A percentile compares a stretch with the other conserved stretches of the same genome.
Evolutionary conservation across 2,113 vertebrate genomes (phyloP).

Genomic region (Myrmophylax atrothorax): DNA sequence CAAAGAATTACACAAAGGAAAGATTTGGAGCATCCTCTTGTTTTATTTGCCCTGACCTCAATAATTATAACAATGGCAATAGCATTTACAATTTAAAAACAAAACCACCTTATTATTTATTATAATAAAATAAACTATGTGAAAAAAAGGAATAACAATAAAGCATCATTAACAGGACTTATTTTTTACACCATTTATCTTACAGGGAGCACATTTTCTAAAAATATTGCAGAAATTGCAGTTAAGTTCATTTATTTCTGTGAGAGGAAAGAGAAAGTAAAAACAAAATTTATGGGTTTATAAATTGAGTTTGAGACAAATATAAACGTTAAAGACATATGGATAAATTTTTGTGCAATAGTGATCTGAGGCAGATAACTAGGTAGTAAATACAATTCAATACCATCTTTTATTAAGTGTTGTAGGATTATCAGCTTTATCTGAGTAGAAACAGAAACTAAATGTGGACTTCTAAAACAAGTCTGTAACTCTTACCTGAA

Average conservation of each 20-base stretch:
- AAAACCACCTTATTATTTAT: background rate
- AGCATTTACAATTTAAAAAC: background rate
- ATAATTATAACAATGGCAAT: background rate
- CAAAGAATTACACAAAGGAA: background rate
- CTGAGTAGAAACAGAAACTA: background rate
- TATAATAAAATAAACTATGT: background rate
- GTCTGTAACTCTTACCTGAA: background rate
- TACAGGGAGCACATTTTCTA: background rate
- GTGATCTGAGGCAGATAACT: background rate
- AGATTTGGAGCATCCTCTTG: background rate
- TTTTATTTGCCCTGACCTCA: background rate
- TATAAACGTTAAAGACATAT: background rate
- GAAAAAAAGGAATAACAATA: background rate
- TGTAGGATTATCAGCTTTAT: background rate
- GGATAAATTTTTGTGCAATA: background rate
- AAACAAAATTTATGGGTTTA: background rate
- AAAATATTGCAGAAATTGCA: background rate
- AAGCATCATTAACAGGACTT: background rate
- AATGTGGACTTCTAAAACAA: background rate
- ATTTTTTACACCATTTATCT: background rate
- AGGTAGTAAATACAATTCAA: background rate
- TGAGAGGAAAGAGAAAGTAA: background rate
- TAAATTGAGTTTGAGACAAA: background rate
- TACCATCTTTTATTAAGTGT: background rate
- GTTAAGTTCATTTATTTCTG: background rate